These are phyloP conservation scores for Montifringilla adamsi DNA, from an alignment of 2,113 vertebrate genomes.

Conservation along the genomic window DNA sequence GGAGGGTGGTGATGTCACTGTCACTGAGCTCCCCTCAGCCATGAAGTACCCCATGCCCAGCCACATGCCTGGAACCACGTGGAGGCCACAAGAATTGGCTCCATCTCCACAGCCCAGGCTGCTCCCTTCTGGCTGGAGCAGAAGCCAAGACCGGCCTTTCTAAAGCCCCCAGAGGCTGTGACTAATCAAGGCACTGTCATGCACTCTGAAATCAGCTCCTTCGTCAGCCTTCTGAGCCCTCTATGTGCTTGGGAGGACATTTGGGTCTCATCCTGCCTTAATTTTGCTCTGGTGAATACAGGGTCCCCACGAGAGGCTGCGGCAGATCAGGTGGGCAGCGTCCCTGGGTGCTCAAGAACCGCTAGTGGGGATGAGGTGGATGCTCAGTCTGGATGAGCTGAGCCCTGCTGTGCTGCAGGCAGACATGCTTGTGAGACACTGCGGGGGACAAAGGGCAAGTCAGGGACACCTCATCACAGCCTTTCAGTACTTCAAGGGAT, in stretches of 20 bases:
- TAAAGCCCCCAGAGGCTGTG: neutral
- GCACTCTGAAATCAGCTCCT: neutral
- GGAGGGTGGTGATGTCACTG: rapidly evolving
- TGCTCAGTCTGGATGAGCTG: neutral
- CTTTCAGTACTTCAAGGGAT: neutral
- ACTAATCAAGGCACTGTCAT: neutral
- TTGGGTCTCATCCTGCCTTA: neutral
- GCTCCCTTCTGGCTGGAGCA: neutral
- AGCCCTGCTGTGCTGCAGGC: neutral
- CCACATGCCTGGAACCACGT: rapidly evolving
- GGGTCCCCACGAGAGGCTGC: rapidly evolving
- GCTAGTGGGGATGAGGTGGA: rapidly evolving
- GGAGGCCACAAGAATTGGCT: neutral
- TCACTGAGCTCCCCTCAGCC: neutral
- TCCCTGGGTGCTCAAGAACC: rapidly evolving
- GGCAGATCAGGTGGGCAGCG: rapidly evolving
- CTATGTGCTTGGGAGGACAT: neutral
- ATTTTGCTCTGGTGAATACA: neutral
- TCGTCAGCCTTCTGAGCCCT: neutral
- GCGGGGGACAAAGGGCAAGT: neutral
- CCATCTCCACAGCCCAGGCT: rapidly evolving
- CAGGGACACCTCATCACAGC: rapidly evolving
- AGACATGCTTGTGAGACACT: neutral
- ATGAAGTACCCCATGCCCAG: too few relatives aligned
- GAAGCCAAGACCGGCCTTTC: neutral